Conservation (phyloP, 1,140 invertebrate genomes). For the Triops longicaudatus region DNA sequence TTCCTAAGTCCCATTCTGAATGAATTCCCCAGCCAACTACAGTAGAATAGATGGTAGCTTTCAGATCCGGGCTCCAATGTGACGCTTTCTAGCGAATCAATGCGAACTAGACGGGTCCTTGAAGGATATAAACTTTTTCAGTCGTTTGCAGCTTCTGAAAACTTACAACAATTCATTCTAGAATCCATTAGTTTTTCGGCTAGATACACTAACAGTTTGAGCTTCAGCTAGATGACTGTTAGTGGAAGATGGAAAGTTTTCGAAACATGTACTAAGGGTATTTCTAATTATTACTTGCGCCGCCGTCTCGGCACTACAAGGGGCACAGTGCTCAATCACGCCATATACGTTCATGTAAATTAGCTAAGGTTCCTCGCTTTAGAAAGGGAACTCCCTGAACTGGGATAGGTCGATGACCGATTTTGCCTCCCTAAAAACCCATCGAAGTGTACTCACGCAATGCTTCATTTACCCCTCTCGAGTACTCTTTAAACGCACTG, state of each 20-base stretch:
- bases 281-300: constrained; percentile 12
- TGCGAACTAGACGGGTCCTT: too few species aligned
- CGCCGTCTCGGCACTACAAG: background rate
- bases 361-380: background rate
- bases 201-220: too few species aligned
- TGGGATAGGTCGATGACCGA: constrained; percentile 1
- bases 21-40: too few species aligned
- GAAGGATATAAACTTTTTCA: too few species aligned
- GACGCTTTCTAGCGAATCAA: too few species aligned
- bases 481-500: background rate
- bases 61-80: too few species aligned
- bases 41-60: too few species aligned
- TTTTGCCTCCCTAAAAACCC: background rate
- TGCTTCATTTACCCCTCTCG: background rate
- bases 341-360: constrained; percentile 12
- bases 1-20: too few species aligned
- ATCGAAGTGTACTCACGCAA: background rate
- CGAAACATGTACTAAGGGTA: background rate
- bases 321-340: background rate
- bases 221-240: too few species aligned
- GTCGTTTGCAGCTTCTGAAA: too few species aligned
- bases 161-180: too few species aligned
- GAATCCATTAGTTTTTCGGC: too few species aligned
- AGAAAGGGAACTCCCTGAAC: background rate
- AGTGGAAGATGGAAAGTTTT: background rate